phyloP scores from a whole-genome alignment of 2,113 vertebrate species.

The Charadrius vociferus region DNA sequence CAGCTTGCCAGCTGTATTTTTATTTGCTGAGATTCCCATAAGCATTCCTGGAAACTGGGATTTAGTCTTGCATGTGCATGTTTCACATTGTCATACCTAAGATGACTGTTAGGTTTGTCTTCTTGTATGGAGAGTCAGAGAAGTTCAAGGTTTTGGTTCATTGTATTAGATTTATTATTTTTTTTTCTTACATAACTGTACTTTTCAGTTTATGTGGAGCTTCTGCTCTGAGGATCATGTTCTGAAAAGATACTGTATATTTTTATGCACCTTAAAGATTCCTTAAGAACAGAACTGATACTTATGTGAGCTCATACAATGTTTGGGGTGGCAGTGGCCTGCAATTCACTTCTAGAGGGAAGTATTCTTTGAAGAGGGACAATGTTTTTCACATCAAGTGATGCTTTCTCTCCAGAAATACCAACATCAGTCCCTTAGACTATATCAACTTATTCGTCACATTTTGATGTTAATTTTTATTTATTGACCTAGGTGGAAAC shows the following conservation, averaged over 20 bases:
- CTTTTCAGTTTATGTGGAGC: background rate
- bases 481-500: background rate
- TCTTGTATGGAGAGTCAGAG: background rate
- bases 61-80: background rate
- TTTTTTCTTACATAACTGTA: background rate
- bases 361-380: background rate
- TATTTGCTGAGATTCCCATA: background rate
- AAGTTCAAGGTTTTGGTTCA: background rate
- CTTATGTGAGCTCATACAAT: fast-evolving
- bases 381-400: background rate
- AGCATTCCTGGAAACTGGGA: background rate
- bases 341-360: background rate
- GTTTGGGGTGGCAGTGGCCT: background rate
- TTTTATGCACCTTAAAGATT: background rate
- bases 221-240: background rate
- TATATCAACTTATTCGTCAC: background rate
- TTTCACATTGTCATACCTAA: background rate
- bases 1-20: background rate
- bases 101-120: background rate
- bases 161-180: background rate
- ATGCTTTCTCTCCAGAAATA: background rate
- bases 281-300: background rate
- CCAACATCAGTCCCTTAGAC: background rate
- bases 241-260: background rate
- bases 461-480: background rate